Base-by-base conservation (phyloP, 2,797 vertebrate genomes). In the Delichon dasypus region DNA sequence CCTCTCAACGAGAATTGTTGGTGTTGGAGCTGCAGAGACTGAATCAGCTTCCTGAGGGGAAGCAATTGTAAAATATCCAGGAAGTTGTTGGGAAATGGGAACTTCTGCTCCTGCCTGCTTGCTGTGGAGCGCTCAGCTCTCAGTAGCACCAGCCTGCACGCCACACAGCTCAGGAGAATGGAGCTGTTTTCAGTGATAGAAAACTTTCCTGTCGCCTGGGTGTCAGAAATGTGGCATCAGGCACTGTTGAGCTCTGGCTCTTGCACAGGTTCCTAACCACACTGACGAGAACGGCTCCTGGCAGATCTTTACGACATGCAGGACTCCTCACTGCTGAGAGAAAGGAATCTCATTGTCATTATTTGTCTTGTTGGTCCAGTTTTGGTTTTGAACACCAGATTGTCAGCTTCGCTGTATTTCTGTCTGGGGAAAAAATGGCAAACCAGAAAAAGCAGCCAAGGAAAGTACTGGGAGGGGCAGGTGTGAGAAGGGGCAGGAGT, bases 21-120 rank as follows among this genome's bases (percentile, higher is more conserved):
- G 93, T 88, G 87, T 95, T 97, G 98, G 97, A 94, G 96, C 97
- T 93, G 89, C 95, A 95, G 93, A 93, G 97, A 94, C 97, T 94
- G 97, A 98, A 98, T 98, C 97, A 95, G 97, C 98, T 99, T 99
- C 98, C 98, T 98, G 98, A 98, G 97, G 97, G 98, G 98, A 99
- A 99, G 98, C 96, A 98, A 98, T 99, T 98, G 98, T 98, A 98
- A 98, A 98, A 98, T 98, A 98, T 98, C 95, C 98, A 99, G 99
- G 99, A 99, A 99, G 98, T 97, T 98, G 98, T 99, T 98, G 98
- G 98, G 98, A 98, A 98, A 98, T 95, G 96, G 29, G 71, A 96
- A 97, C 96, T 97, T 94, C 51, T 96, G 96, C 95, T 97, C 72
- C 78, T 90, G 87, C 95, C 94, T 87, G 75, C 71, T 70, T 12